Conservation (phyloP, 2,113 vertebrate genomes). For the Balaeniceps rex region DNA sequence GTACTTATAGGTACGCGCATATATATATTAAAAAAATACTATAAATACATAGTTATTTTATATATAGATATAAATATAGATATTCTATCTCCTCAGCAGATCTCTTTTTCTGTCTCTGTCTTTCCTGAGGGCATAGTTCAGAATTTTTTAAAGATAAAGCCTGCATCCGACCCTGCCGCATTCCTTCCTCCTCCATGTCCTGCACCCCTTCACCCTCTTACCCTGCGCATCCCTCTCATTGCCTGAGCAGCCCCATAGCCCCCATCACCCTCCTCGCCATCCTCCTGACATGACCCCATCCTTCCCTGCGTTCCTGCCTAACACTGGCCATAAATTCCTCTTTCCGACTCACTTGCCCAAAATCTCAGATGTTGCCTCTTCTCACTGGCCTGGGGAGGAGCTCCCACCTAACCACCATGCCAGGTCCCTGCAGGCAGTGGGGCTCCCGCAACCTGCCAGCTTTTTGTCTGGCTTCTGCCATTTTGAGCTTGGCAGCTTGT, state of each 20-base stretch:
- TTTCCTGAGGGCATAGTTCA: not conserved
- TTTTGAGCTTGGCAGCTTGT: not conserved
- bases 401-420: accelerated
- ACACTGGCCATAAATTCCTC: not conserved
- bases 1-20: too few species aligned
- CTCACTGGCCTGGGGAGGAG: not conserved
- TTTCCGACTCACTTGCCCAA: not conserved
- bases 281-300: not conserved
- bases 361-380: not conserved
- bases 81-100: not conserved
- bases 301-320: not conserved
- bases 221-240: too few species aligned
- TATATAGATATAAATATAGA: not conserved
- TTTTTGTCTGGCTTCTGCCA: not conserved
- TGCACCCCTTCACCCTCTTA: not conserved
- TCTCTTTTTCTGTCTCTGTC: not conserved
- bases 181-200: not conserved
- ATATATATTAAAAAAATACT: not conserved
- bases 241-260: not conserved
- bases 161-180: not conserved
- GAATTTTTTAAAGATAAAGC: not conserved
- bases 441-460: not conserved
- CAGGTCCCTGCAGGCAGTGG: not conserved
- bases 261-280: not conserved
- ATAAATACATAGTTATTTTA: not conserved